Evolutionary conservation across 2,113 vertebrate species (phyloP), one percentile per base, ranked within the genome.

Genomic region (Charadrius vociferus): DNA sequence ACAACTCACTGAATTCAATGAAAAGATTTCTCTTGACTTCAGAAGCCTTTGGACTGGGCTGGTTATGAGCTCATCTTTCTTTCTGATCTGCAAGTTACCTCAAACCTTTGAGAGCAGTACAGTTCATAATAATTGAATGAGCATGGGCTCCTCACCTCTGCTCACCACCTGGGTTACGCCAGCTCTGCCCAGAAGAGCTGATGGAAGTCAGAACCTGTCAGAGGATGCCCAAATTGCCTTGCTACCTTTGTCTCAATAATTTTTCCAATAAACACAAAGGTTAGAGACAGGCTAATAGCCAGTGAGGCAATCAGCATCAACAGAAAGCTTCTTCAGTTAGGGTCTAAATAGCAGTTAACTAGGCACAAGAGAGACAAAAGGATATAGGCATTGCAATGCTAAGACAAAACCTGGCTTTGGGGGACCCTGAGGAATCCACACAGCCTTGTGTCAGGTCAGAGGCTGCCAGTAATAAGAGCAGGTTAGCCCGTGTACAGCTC

Each of bases 281-380:
- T 95, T 77, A 94, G 71, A 91, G 93, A 86, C 89, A 94, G 91
- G 91, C 77, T 95, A 97, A 95, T 75, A 72, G 86, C 59, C 1
- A 2, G 74, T 66, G 63, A 96, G 77, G 41, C 81, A 84, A 41
- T 14, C 43, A 37, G 53, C 82, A 93, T 70, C 73, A 53, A 81
- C 68, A 81, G 66, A 91, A 93, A 79, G 27, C 78, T 83, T 80
- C 56, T 85, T 84, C 82, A 72, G 47, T 22, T 26, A 81, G 68
- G 20, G n/a, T 80, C 75, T 89, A 88, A 93, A 78, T 18, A 85
- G 72, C 67, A 79, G 79, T 62, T 94, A 94, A 93, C 79, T 41
- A 41, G 81, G 67, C 50, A 58, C 71, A 80, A n/a, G 71, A 90
- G 85, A 70, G 32, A 66, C 29, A 55, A 73, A 62, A 74, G 50